Evolutionary conservation across 2,888 invertebrate genomes (phyloP), one percentile per base, ranked within the genome.

Genomic region (Camponotus fellah): DNA sequence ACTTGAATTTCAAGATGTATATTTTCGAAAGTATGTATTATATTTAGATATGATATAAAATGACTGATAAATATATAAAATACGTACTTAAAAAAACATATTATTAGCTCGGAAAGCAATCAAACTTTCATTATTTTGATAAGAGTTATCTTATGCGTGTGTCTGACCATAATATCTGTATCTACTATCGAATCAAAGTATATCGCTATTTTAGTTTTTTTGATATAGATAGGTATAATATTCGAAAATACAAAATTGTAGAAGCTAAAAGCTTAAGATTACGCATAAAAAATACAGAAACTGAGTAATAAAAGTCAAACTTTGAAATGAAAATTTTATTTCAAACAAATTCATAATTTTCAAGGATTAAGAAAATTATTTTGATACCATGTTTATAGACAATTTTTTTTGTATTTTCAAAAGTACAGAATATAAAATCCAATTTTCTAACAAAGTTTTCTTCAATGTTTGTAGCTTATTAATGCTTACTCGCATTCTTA

Each of bases 311-410:
- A 9, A 17, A 14, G 46, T 43, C 4, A 66, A 66, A 3, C 17
- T 14, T 46, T 0, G 0, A 14, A 5, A 21, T 14, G 2, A 26
- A 9, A 68, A 68, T 10, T 32, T 5, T 46, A 17, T 46, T 68
- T 46, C 9, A 66, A 66, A 17, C 32, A 68, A 49, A 68, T 69
- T 69, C 9, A 26, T 26, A 26, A 49, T 10, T 69, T 49, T n/a
- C 2, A 12, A n/a, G 12, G 9, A 40, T 21, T n/a, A n/a, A n/a
- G n/a, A n/a, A 71, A 37, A 72, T 10, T 26, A n/a, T 43, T 3
- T 26, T 43, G 6, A 49, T 49, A 49, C 0, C 37, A 26, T 9
- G n/a, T 43, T 40, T 60, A 34, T 46, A 49, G 49, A 9, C 10
- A 37, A 2, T 21, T 14, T 53, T 37, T 14, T 60, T 64, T 34